Percentiles rank a stretch among this genome's conserved stretches.
Conservation (phyloP, 2,888 invertebrate species). For the Acrobasis suavella region DNA sequence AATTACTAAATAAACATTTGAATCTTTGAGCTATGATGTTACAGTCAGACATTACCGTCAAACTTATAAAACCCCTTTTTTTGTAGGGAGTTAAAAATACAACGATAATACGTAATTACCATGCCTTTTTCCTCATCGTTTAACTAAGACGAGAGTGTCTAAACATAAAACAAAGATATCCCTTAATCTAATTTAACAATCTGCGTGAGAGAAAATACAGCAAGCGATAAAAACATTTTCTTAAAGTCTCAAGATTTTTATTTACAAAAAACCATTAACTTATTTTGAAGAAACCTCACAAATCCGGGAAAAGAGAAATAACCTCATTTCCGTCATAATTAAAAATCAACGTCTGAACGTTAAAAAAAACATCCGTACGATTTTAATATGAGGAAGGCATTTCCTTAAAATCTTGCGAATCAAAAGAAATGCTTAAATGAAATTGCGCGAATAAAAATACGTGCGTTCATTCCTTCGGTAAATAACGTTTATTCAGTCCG, state of each 20-base stretch:
- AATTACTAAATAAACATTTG: too few relatives aligned
- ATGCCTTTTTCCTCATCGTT: too few relatives aligned
- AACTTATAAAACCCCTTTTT: too few relatives aligned
- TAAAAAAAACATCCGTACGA: conserved; percentile 11
- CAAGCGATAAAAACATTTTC: too few relatives aligned
- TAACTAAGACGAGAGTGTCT: too few relatives aligned
- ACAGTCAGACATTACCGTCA: too few relatives aligned
- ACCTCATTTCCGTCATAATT: conserved; percentile 5
- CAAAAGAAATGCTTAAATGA: conserved; percentile 29
- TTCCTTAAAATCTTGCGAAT: conserved; percentile 6
- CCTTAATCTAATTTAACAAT: too few relatives aligned
- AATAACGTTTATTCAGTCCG: neutral
- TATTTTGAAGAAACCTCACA: neutral
- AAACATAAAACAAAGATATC: too few relatives aligned
- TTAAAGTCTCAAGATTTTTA: neutral
- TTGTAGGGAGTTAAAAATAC: too few relatives aligned
- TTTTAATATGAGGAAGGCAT: conserved; percentile 10
- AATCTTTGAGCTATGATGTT: too few relatives aligned
- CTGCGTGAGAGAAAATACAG: too few relatives aligned
- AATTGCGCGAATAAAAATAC: conserved; percentile 27
- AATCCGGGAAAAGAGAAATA: neutral
- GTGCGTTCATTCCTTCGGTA: neutral
- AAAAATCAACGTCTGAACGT: neutral
- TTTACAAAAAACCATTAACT: neutral
- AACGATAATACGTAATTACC: too few relatives aligned